These are phyloP conservation scores for Megalonaias nervosa DNA, from an alignment of 1,140 invertebrate genomes.

Conservation along the genomic window DNA sequence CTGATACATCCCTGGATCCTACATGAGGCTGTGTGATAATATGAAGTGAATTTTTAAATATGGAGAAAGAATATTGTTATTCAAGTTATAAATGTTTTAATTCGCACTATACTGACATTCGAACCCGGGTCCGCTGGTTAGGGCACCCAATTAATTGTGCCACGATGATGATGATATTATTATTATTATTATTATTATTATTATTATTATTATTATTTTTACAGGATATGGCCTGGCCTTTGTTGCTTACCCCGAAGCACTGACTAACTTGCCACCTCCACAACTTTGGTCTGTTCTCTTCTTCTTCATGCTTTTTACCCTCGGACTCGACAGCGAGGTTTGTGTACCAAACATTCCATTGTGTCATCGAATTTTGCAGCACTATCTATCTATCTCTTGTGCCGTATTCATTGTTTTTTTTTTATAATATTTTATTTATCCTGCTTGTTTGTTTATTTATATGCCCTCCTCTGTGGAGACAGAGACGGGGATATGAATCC, in stretches of 20 bases:
- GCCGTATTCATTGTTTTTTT: no score
- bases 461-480: no score
- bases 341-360: neutral
- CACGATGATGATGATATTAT: neutral
- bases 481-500: no score
- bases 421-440: no score
- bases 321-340: conserved; percentile 79
- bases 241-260: conserved; percentile 88
- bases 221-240: conserved; percentile 79
- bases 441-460: no score
- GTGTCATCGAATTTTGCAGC: neutral
- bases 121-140: no score
- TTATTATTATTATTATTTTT: no score
- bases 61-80: no score
- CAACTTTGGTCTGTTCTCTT: conserved; percentile 88
- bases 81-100: neutral
- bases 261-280: conserved; percentile 83
- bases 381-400: no score
- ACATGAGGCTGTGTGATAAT: no score
- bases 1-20: no score
- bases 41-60: no score
- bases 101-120: neutral
- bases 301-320: conserved; percentile 92
- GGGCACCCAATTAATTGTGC: neutral
- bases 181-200: conserved; percentile 75